These are phyloP conservation scores for Muscicapa striata DNA, from an alignment of 2,797 vertebrate genomes.

Conservation along the genomic window DNA sequence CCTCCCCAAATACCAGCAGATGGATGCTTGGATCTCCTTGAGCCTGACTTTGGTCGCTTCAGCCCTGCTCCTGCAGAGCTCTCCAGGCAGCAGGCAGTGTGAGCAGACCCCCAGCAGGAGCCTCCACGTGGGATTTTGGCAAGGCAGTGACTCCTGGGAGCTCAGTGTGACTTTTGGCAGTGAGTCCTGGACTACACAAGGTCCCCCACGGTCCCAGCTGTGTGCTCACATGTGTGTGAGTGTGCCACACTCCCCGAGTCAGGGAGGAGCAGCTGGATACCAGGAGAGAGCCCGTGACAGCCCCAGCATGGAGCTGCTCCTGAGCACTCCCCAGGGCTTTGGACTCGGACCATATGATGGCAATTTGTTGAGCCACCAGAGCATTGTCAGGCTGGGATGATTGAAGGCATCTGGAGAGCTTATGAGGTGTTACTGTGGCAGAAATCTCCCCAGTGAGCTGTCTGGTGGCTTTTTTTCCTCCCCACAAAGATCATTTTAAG, in stretches of 20 bases:
- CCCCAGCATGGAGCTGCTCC: not conserved
- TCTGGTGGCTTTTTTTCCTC: not conserved
- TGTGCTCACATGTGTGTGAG: not conserved
- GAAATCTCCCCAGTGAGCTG: not conserved
- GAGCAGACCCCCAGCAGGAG: not conserved
- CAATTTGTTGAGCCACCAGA: not conserved
- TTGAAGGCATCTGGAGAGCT: slow-evolving; percentile 9
- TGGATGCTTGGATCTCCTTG: not conserved
- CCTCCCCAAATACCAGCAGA: not conserved
- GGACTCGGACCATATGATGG: not conserved
- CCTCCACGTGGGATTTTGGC: not conserved
- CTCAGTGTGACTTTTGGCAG: not conserved
- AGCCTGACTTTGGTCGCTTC: not conserved
- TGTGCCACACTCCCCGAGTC: not conserved
- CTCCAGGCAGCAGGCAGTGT: not conserved
- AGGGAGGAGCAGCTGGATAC: not conserved
- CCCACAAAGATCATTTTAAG: not conserved
- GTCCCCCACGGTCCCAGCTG: not conserved
- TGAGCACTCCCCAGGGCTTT: not conserved
- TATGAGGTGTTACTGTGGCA: not conserved
- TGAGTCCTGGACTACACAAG: too few relatives aligned
- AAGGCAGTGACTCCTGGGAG: not conserved
- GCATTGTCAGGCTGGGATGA: not conserved
- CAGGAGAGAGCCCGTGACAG: not conserved
- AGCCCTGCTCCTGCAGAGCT: not conserved